Percentiles rank a stretch among this genome's conserved stretches.
These are phyloP conservation scores for Thyatira batis DNA, from an alignment of 2,888 invertebrate species.

Conservation along the genomic window DNA sequence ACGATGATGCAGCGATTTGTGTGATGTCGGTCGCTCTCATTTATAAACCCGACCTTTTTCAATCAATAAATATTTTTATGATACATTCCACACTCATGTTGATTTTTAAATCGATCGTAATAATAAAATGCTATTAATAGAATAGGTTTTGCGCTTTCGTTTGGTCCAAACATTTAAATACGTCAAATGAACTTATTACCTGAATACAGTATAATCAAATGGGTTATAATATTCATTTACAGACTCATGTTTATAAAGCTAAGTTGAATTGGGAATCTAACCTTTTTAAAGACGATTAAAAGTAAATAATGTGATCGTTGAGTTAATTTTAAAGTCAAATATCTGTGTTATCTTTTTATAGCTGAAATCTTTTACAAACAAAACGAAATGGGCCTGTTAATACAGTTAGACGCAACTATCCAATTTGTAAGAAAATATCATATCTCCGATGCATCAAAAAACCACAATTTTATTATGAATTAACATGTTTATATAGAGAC, in stretches of 20 bases:
- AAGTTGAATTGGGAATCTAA: no score
- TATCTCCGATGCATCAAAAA: conserved; percentile 57
- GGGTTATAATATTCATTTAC: no score
- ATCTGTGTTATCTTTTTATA: conserved; percentile 4
- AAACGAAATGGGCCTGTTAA: conserved; percentile 50
- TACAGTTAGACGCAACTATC: conserved; percentile 54
- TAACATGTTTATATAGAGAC: conserved; percentile 79
- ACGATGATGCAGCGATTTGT: conserved; percentile 64
- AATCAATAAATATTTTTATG: conserved; percentile 63
- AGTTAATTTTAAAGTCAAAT: conserved; percentile 4
- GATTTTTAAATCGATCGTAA: conserved; percentile 49
- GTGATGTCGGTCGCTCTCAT: conserved; percentile 44
- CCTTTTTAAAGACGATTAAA: no score
- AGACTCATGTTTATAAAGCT: no score
- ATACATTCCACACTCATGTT: conserved; percentile 47
- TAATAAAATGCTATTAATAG: conserved; percentile 40
- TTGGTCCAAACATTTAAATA: neutral
- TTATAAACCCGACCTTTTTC: conserved; percentile 55
- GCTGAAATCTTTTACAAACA: conserved; percentile 50
- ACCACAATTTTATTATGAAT: conserved; percentile 74
- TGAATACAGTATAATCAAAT: no score
- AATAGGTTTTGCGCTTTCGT: conserved; percentile 16
- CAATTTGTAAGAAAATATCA: conserved; percentile 74
- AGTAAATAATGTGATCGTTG: no score
- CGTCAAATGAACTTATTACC: no score